Evolutionary conservation across 2,888 invertebrate species (phyloP).

Genomic region (Caenorhabditis sp.): DNA sequence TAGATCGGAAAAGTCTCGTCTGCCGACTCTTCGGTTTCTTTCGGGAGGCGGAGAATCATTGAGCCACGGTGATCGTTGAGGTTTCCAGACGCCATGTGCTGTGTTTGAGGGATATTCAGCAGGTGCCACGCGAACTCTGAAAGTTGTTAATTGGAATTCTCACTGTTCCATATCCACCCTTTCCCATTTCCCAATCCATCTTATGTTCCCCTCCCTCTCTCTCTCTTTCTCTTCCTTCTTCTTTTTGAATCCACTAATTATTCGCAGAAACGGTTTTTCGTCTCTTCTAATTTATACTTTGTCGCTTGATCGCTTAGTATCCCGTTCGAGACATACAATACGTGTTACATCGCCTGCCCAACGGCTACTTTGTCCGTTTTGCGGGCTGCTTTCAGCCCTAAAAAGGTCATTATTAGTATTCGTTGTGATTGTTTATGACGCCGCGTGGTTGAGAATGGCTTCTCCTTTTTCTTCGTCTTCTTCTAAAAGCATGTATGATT

Average conservation of each 20-base stretch:
- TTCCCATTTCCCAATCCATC: slow-evolving; percentile 23
- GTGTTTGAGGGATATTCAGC: slow-evolving; percentile 38
- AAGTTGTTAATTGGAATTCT: slow-evolving; percentile 9
- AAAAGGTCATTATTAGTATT: slow-evolving; percentile 62
- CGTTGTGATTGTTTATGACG: slow-evolving; percentile 56
- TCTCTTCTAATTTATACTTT: slow-evolving; percentile 39
- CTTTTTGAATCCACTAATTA: slow-evolving; percentile 48
- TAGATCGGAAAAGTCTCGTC: slow-evolving; percentile 48
- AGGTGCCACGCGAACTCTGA: slow-evolving; percentile 43
- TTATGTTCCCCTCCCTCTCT: slow-evolving; percentile 26
- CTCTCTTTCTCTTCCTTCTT: slow-evolving; percentile 26
- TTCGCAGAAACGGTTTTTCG: slow-evolving; percentile 25
- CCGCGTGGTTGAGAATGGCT: slow-evolving; percentile 33
- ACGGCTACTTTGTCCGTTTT: slow-evolving; percentile 49
- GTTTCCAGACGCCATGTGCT: slow-evolving; percentile 57
- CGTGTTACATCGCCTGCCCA: slow-evolving; percentile 40
- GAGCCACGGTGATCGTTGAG: slow-evolving; percentile 53
- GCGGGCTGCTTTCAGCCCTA: slow-evolving; percentile 43
- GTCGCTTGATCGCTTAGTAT: slow-evolving; percentile 15
- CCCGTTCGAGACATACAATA: slow-evolving; percentile 36
- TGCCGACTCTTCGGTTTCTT: slow-evolving; percentile 23
- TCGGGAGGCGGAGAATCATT: slow-evolving; percentile 56
- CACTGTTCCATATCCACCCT: background rate
- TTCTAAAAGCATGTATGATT: slow-evolving; percentile 40
- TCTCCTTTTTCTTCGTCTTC: no score